Evolutionary conservation across 2,113 vertebrate genomes (phyloP).

Genomic region (Phycodurus eques): DNA sequence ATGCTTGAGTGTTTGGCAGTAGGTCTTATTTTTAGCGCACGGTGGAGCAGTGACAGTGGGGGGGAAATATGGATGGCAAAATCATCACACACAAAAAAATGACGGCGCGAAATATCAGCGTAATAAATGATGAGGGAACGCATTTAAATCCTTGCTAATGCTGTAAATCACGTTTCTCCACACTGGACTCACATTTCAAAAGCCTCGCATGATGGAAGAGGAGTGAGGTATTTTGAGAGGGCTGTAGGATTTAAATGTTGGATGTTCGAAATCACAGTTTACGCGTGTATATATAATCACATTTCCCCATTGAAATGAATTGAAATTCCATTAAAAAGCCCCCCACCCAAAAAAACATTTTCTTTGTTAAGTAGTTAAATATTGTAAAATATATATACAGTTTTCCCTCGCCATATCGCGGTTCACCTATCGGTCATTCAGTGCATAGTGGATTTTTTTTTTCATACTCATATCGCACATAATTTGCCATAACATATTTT

Average conservation of each 20-base stretch:
- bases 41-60: neutral
- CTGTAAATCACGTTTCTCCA: neutral
- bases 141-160: neutral
- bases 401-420: too few relatives aligned
- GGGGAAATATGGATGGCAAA: conserved; percentile 8
- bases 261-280: neutral
- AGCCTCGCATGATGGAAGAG: neutral
- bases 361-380: too few relatives aligned
- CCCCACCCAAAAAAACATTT: too few relatives aligned
- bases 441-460: too few relatives aligned
- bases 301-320: too few relatives aligned
- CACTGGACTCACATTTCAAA: neutral
- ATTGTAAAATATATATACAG: too few relatives aligned
- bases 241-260: neutral
- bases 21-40: neutral
- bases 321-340: too few relatives aligned
- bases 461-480: too few relatives aligned
- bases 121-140: neutral
- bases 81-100: neutral
- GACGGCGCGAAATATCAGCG: neutral
- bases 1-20: conserved; percentile 19
- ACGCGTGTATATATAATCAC: too few relatives aligned
- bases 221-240: neutral
- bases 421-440: too few relatives aligned
- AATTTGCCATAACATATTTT: too few relatives aligned